Conservation (phyloP, 1,140 invertebrate species). For the Oreohelix idahoensis region DNA sequence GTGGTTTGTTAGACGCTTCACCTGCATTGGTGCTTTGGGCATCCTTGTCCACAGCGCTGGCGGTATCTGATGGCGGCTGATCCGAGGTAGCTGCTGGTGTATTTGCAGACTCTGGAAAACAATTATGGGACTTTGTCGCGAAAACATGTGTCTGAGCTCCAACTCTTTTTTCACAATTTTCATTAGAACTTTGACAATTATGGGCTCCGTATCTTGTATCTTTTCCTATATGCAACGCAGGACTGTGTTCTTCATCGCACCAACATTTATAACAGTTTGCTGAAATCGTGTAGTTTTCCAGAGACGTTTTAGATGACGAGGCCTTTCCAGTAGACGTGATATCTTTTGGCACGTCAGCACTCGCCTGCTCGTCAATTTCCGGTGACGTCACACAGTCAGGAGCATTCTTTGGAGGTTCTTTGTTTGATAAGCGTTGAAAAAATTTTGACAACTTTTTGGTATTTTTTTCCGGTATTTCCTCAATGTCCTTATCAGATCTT, state of each 20-base stretch:
- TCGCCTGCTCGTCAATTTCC: background rate
- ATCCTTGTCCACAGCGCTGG: background rate
- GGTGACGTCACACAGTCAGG: background rate
- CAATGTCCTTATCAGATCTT: background rate
- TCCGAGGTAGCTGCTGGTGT: background rate
- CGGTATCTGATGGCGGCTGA: background rate
- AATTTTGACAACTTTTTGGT: slow-evolving; percentile 29
- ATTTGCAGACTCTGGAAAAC: background rate
- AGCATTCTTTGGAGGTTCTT: background rate
- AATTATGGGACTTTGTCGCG: background rate
- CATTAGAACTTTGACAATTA: background rate
- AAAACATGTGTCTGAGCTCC: background rate
- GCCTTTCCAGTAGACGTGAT: background rate
- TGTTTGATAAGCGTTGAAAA: slow-evolving; percentile 30
- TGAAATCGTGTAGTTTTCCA: background rate
- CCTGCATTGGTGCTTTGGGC: background rate
- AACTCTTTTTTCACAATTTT: background rate
- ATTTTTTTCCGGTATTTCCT: slow-evolving; percentile 31
- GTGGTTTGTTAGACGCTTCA: background rate
- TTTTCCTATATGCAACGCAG: background rate
- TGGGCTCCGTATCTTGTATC: background rate
- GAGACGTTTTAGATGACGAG: background rate
- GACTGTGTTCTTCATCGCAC: background rate
- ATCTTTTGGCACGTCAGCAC: background rate
- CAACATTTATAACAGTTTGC: background rate